Percentiles rank a stretch among this genome's conserved stretches.
phyloP scores from a whole-genome alignment of 2,797 vertebrate species.

The Onychomys leucogaster region DNA sequence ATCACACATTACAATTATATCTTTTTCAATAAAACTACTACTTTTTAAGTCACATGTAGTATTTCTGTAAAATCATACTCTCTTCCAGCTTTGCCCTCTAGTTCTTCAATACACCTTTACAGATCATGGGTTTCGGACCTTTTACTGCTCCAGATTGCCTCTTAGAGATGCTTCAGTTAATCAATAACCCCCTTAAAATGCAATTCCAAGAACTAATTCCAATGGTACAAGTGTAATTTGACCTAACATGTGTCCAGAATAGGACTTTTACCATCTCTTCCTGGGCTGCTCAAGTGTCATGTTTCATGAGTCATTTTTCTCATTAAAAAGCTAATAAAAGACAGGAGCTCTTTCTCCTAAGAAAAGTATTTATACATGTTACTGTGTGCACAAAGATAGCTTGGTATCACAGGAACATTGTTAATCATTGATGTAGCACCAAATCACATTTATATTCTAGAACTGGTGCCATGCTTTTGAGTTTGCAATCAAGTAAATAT shows the following conservation, averaged over 20 bases:
- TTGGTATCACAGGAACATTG: not conserved
- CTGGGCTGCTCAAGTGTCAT: not conserved
- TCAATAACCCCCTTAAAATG: slow-evolving; percentile 35
- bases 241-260: slow-evolving; percentile 41
- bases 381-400: not conserved
- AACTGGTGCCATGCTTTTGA: not conserved
- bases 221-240: slow-evolving; percentile 9
- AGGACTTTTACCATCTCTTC: slow-evolving; percentile 1
- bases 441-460: slow-evolving; percentile 15
- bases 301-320: slow-evolving; percentile 59
- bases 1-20: not conserved
- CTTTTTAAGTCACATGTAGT: slow-evolving; percentile 7
- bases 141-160: not conserved
- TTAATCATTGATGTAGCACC: not conserved
- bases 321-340: slow-evolving; percentile 55
- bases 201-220: slow-evolving; percentile 56
- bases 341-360: not conserved
- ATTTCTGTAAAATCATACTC: not conserved
- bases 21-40: not conserved
- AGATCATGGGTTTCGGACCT: not conserved
- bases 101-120: not conserved
- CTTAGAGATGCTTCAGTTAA: slow-evolving; percentile 28
- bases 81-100: not conserved
- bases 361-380: not conserved
- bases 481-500: slow-evolving; percentile 19